A percentile compares a stretch with the other conserved stretches of the same genome.
These are phyloP conservation scores for Crenichthys baileyi DNA, from an alignment of 2,797 vertebrate genomes.

Conservation along the genomic window DNA sequence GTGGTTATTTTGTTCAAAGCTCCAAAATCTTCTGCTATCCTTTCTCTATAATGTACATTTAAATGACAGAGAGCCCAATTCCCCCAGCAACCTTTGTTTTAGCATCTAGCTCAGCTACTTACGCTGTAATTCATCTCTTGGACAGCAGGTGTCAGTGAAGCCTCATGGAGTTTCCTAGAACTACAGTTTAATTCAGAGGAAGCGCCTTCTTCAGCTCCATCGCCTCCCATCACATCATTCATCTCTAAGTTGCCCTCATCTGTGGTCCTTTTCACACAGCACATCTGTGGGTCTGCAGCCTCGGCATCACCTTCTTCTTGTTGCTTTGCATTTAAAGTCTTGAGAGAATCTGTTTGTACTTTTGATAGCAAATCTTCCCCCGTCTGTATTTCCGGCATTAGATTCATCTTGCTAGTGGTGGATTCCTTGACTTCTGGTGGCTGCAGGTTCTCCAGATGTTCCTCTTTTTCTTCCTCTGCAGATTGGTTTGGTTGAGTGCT, in stretches of 20 bases:
- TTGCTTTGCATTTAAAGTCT: not conserved
- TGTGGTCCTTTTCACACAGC: not conserved
- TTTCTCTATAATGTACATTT: not conserved
- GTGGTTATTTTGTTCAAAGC: not conserved
- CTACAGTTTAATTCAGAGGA: conserved; percentile 1
- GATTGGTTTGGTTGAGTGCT: conserved; percentile 14
- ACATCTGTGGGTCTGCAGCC: not conserved
- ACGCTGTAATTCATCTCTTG: conserved; percentile 49
- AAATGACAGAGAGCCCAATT: not conserved
- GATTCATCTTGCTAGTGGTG: not conserved
- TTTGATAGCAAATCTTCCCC: not conserved
- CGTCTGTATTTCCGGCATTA: conserved; percentile 13
- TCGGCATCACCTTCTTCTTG: conserved; percentile 5
- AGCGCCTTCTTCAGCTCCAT: conserved; percentile 4
- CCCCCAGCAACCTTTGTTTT: too few relatives aligned
- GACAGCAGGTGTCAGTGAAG: conserved; percentile 42
- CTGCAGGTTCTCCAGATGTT: conserved; percentile 8
- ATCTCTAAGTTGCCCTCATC: conserved; percentile 13
- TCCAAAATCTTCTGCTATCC: not conserved
- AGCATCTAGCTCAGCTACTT: conserved; percentile 31
- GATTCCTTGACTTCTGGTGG: conserved; percentile 5
- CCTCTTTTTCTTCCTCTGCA: not conserved
- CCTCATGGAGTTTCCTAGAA: conserved; percentile 6
- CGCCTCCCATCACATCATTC: not conserved
- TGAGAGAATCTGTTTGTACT: not conserved